phyloP scores from a whole-genome alignment of 2,888 invertebrate species.

The Cancer borealis region DNA sequence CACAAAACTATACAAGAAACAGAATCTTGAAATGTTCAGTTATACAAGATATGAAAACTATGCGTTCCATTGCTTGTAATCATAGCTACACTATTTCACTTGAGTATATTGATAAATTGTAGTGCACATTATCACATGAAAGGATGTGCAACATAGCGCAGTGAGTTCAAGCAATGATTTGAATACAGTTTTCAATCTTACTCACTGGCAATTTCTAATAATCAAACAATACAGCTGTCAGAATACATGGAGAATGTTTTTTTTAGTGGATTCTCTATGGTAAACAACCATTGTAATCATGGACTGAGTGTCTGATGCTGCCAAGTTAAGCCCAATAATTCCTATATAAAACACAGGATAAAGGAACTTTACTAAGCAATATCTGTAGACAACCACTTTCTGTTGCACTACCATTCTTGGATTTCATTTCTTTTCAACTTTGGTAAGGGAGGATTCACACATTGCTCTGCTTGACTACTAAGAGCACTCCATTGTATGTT shows the following conservation, averaged over 20 bases:
- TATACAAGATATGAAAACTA: conserved; percentile 55
- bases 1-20: conserved; percentile 75
- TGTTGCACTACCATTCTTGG: conserved; percentile 52
- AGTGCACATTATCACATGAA: conserved; percentile 49
- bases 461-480: conserved; percentile 39
- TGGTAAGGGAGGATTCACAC: conserved; percentile 53
- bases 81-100: conserved; percentile 24
- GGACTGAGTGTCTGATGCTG: conserved; percentile 53
- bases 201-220: conserved; percentile 67
- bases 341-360: conserved; percentile 74
- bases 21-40: conserved; percentile 66
- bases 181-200: conserved; percentile 31
- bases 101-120: conserved; percentile 49
- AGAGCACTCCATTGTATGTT: conserved; percentile 52
- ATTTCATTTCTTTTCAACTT: conserved; percentile 58
- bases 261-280: conserved; percentile 62
- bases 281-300: conserved; percentile 64
- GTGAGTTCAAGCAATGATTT: conserved; percentile 42
- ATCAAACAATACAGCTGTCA: conserved; percentile 73
- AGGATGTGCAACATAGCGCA: conserved; percentile 26
- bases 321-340: conserved; percentile 59
- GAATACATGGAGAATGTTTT: conserved; percentile 73
- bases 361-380: conserved; percentile 58
- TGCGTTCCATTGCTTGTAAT: conserved; percentile 46
- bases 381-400: conserved; percentile 56